Evolutionary conservation across 2,797 vertebrate genomes (phyloP), one percentile per base, ranked within the genome.

Genomic region (Melanogrammus aeglefinus): DNA sequence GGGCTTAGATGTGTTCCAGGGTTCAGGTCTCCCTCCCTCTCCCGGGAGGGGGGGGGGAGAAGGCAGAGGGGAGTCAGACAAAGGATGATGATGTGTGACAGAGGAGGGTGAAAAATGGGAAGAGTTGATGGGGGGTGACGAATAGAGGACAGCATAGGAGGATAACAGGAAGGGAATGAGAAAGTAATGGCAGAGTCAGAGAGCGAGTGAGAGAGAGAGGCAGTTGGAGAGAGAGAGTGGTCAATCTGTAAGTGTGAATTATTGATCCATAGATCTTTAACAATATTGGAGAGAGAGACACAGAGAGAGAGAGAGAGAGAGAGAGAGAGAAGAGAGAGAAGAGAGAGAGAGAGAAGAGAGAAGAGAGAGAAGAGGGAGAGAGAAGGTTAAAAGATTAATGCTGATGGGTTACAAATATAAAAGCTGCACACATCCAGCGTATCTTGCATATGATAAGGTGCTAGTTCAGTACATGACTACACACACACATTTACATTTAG

Each of bases 251-350:
- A 79, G 77, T 63, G 80, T 90, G 84, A 90, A 90, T 90, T 86
- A 90, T 87, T 90, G 78, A 92, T 88, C 74, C 79, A 83, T 18
- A 44, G 85, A 84, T 88, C 84, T 86, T 85, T 88, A 85, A 76
- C 82, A 79, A 82, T 86, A 89, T 85, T 88, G 83, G 88, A 84
- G 79, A 79, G 77, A 83, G 77, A 21, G 78, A 83, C 82, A 81
- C 80, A 27, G 38, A 81, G 73, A 74, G 76, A 84, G 14, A 74
- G 47, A 75, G 29, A 57, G 29, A n/a, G 24, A 7, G 51, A 9
- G 1, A 33, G 8, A 18, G 18, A 73, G 18, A 75, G 47, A n/a
- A 7, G 21, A 41, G n/a, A 69, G 31, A 73, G 21, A 21, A 12
- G 51, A n/a, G n/a, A 27, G 38, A 81, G 73, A 74, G 76, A 84